Evolutionary conservation across 2,113 vertebrate genomes (phyloP), one percentile per base, ranked within the genome.

Genomic region (Paratilapia polleni): DNA sequence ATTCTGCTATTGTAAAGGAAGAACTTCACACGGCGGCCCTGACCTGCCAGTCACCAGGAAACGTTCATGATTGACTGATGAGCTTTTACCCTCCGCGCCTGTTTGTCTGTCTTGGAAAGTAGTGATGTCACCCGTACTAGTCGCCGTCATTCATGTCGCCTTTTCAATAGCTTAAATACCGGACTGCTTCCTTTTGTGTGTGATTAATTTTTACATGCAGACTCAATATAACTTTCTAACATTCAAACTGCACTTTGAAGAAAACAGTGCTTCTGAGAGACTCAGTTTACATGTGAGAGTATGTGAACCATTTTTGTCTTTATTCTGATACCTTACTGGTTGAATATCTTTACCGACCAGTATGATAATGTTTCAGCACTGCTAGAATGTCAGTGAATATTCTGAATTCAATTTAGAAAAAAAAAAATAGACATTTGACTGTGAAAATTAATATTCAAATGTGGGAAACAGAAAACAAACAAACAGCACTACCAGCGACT

Each of bases 31-130:
- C 28, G 36, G 64, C 6, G 20, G 81, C 78, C 83, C 60, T 86
- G 92, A 91, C 89, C 92, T 89, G 90, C 83, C 91, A 93, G 85
- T 94, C 91, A 92, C 80, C 81, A 73, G 73, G 80, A 89, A 86
- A 59, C 31, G 14, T 34, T 77, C 10, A 19, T 81, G 88, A 92
- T 83, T 90, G 93, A 88, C 90, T 81, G 87, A 79, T 76, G 84
- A 85, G 79, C 59, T 89, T 81, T 90, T 57, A 57, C 57, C 63
- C 77, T 68, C 59, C 0, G 31, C 24, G 68, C 87, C 76, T 81
- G 73, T 87, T 80, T 85, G 81, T 80, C 81, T 88, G 84, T 88
- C 81, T 88, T 94, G 59, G 86, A 92, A 89, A 89, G 89, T 75
- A 61, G 22, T 57, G 13, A 68, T 82, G 85, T 64, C 26, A 22